Base-by-base conservation (phyloP, 1,140 invertebrate genomes). In the Yoshiicerus persimilis region DNA sequence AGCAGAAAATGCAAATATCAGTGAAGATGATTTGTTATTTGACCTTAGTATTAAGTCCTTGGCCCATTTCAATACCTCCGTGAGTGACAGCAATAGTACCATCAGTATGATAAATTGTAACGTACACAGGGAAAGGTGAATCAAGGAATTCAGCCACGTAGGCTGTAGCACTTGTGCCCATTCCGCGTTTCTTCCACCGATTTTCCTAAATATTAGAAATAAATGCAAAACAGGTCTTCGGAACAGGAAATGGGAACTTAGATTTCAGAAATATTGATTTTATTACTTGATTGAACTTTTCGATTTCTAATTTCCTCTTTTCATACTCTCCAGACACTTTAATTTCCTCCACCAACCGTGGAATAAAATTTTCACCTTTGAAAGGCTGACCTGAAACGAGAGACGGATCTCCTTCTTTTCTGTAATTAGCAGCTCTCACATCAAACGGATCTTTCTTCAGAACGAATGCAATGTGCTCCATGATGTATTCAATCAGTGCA, bases 41-140 rank as follows among this genome's bases (percentile, higher is more conserved):
- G 3, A 96, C 92, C 11, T 95, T 95, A 13, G 95, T 95, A 90
- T 95, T 96, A 77, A 97, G 94, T 1, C 97, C 96, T 93, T 97
- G 96, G 11, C 97, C 97, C 92, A 96, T 95, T 94, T 98, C 97
- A 88, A 95, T 93, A 32, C 95, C 95, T 62, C 96, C 91, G 91
- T 97, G 96, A 13, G 94, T 93, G 32, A 98, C 93, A 0, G 94
- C 93, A 0, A 97, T 94, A 9, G 95, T 94, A 25, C 94, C 94
- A 87, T 95, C 95, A 75, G 93, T 93, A 8, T 91, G 91, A 91
- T 95, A 96, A 47, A 96, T 92, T 30, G 94, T 91, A 11, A 96
- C 91, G 30, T 95, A 92, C 8, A 93, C 94, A 0, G 87, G 87
- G 56, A 66, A 89, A 11, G 36, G 56, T 0, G 47, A 11, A 25